Evolutionary conservation across 2,888 invertebrate species (phyloP), one percentile per base, ranked within the genome.

Genomic region (Digitonthophagus gazella): DNA sequence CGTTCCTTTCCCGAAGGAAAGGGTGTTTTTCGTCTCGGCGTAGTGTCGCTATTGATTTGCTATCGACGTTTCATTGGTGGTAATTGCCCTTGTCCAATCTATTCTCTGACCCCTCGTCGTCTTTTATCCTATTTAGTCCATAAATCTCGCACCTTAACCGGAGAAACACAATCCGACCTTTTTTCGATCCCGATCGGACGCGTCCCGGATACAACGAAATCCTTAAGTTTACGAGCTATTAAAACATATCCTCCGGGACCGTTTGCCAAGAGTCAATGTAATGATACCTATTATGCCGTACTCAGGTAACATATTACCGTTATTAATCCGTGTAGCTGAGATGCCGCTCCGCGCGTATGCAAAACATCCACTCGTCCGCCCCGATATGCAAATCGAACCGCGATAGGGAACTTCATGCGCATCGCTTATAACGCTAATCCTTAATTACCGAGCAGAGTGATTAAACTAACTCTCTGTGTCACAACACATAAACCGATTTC

Each of bases 221-320:
- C 28, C 3, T 44, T 44, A 44, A 44, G 28, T 44, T 44, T 44
- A 44, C 28, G 28, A 44, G 8, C 28, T 44, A 44, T 44, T 44
- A 44, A 44, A 44, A 44, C 28, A 44, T 44, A 44, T 44, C 28
- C 28, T 6, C 28, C 28, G 28, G 28, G 3, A 44, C 28, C 28
- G 28, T 44, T 44, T 44, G 18, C 61, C 19, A 61, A 61, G 61
- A 61, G 61, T 61, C 61, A 18, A 61, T 61, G 61, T 72, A 72
- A 72, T 70, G 67, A 64, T 67, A 68, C 68, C 69, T 70, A 72
- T 70, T 72, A 72, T 54, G 22, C 16, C 54, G 44, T 58, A 66
- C 22, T 69, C 65, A 65, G 66, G 69, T 65, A 69, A 71, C 71
- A 69, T 67, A 71, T 69, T 67, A 67, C 69, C 65, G 64, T 71